These are phyloP conservation scores for Esox niger DNA, from an alignment of 2,113 vertebrate species.

Conservation along the genomic window DNA sequence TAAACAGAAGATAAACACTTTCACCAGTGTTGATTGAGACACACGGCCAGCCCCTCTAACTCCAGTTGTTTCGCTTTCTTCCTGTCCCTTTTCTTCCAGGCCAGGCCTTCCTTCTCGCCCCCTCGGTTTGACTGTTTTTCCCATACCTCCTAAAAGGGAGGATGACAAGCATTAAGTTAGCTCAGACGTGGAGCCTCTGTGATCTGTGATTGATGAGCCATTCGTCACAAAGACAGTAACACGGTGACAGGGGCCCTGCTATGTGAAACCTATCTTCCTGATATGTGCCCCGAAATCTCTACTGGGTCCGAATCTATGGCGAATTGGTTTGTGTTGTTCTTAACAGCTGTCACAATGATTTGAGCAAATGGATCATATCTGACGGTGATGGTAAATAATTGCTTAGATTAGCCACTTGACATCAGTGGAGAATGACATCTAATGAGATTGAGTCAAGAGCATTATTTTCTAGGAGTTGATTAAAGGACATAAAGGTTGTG, in stretches of 20 bases:
- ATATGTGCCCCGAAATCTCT: slow-evolving; percentile 56
- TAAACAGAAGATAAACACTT: neutral
- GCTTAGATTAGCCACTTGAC: slow-evolving; percentile 58
- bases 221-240: slow-evolving; percentile 43
- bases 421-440: slow-evolving; percentile 50
- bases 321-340: slow-evolving; percentile 37
- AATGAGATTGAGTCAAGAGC: slow-evolving; percentile 49
- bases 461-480: slow-evolving; percentile 20
- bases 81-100: neutral
- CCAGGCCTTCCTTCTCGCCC: neutral
- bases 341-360: slow-evolving; percentile 50
- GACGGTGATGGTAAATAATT: slow-evolving; percentile 32
- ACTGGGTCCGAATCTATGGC: slow-evolving; percentile 35
- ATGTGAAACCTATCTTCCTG: slow-evolving; percentile 22
- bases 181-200: slow-evolving; percentile 16
- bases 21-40: neutral
- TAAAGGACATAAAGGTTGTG: slow-evolving; percentile 19
- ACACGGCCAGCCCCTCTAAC: slow-evolving; percentile 11
- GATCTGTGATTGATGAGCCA: slow-evolving; percentile 54
- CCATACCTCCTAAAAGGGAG: slow-evolving; percentile 27
- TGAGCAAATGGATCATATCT: slow-evolving; percentile 44
- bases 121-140: slow-evolving; percentile 24
- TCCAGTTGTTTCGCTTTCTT: neutral
- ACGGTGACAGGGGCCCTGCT: slow-evolving; percentile 45
- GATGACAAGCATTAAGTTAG: slow-evolving; percentile 31